phyloP scores from a whole-genome alignment of 1,140 invertebrate species.

The Drosophila trapezifrons region DNA sequence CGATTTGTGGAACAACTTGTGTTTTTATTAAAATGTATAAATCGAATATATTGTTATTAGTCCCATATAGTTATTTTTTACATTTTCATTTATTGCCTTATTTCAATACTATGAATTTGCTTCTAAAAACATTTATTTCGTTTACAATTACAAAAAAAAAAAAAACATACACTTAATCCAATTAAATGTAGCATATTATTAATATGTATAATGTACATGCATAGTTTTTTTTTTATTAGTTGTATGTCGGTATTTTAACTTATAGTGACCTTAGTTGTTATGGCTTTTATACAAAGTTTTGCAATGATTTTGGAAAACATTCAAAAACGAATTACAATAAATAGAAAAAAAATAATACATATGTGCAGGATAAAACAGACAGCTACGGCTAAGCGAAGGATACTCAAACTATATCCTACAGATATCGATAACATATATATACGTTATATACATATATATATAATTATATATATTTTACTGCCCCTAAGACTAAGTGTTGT shows the following conservation, averaged over 20 bases:
- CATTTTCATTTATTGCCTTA: slow-evolving; percentile 70
- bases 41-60: slow-evolving; percentile 3
- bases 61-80: slow-evolving; percentile 5
- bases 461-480: slow-evolving; percentile 19
- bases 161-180: slow-evolving; percentile 28
- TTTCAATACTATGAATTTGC: slow-evolving; percentile 53
- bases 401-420: slow-evolving; percentile 1
- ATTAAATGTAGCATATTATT: slow-evolving; percentile 28
- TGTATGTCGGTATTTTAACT: slow-evolving; percentile 42
- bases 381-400: slow-evolving; percentile 7
- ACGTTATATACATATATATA: background rate
- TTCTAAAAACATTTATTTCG: slow-evolving; percentile 49
- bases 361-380: slow-evolving; percentile 32
- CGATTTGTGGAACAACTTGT: background rate
- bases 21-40: slow-evolving; percentile 7
- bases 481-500: slow-evolving; percentile 43
- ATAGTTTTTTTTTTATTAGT: slow-evolving; percentile 32
- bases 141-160: slow-evolving; percentile 61
- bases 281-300: slow-evolving; percentile 75
- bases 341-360: slow-evolving; percentile 62
- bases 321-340: slow-evolving; percentile 61
- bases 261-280: slow-evolving; percentile 79
- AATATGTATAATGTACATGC: slow-evolving; percentile 20
- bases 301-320: slow-evolving; percentile 24
- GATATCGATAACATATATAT: slow-evolving; percentile 3